A percentile compares a stretch with the other conserved stretches of the same genome.
Evolutionary conservation across 1,140 invertebrate genomes (phyloP).

Genomic region (Caenorhabditis elegans): WBcel235 BX284604.4:13518501-13519000

Average conservation of each 20-base stretch:
- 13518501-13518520: not conserved
- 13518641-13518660: not conserved
- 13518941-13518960: no score
- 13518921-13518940: no score
- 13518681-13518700: not conserved
- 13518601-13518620: not conserved
- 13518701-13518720: not conserved
- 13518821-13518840: not conserved
- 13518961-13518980: no score
- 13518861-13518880: no score
- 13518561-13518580: not conserved
- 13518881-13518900: no score
- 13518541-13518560: not conserved
- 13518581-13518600: not conserved
- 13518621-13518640: not conserved
- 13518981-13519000: no score
- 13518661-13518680: not conserved
- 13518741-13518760: conserved; percentile 16
- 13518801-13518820: not conserved
- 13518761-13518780: conserved; percentile 12
- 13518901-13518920: no score
- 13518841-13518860: no score
- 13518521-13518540: not conserved
- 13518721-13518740: not conserved
- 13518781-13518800: conserved; percentile 9